These are phyloP conservation scores for Diaphora mendica DNA, from an alignment of 2,888 invertebrate genomes.

Conservation along the genomic window DNA sequence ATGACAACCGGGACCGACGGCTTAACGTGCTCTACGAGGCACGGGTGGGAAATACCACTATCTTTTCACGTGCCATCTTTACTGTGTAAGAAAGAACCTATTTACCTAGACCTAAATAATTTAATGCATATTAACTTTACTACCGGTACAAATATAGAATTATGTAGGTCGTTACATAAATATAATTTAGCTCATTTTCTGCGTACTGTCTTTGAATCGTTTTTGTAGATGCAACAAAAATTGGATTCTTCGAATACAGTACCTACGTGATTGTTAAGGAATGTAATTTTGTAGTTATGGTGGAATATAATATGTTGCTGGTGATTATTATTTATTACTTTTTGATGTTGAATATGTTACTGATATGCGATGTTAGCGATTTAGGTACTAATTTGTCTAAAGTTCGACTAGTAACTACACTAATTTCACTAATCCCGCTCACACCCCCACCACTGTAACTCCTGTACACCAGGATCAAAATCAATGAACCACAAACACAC, in stretches of 20 bases:
- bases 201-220: background rate
- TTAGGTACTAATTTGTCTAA: background rate
- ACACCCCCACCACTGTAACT: too few species aligned
- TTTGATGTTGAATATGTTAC: background rate
- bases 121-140: background rate
- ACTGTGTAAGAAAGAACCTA: background rate
- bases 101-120: background rate
- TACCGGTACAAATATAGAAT: constrained; percentile 6
- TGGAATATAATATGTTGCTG: constrained; percentile 19
- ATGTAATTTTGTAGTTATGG: constrained; percentile 18
- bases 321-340: constrained; percentile 2
- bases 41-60: too few species aligned
- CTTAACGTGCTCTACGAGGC: too few species aligned
- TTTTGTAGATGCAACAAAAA: constrained; percentile 22
- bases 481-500: too few species aligned
- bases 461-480: too few species aligned
- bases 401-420: too few species aligned
- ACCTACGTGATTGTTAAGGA: constrained; percentile 38
- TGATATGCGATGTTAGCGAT: background rate
- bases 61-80: too few species aligned
- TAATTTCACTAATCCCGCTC: too few species aligned
- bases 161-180: constrained; percentile 33
- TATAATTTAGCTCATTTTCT: constrained; percentile 11
- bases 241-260: constrained; percentile 17
- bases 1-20: too few species aligned